Evolutionary conservation across 2,113 vertebrate species (phyloP), one percentile per base, ranked within the genome.

Genomic region (Phoxinus phoxinus): DNA sequence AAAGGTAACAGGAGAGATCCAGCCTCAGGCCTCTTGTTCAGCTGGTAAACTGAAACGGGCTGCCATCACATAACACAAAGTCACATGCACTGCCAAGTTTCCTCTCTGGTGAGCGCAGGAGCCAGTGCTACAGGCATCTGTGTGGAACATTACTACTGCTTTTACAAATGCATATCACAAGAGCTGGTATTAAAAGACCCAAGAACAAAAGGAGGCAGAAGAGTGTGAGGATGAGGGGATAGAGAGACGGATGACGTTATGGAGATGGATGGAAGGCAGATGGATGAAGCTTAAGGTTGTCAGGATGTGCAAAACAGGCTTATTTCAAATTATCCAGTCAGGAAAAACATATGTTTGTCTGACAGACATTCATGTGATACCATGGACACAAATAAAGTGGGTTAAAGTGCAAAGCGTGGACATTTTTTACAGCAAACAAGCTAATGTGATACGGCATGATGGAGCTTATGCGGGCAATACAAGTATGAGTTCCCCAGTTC

Each of bases 31-130:
- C 83, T 79, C 75, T 81, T 69, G 63, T 89, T 87, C 85, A 86
- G 87, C 73, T 74, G 84, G 88, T 90, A 90, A 90, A 86, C 84
- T 32, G 90, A 89, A 46, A 88, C 88, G 85, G 76, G 75, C 86
- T 89, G 84, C 87, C 88, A 87, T 76, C 58, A 37, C 77, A 85
- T 69, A 87, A 85, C 83, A 86, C 80, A 85, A 87, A 87, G 88
- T 56, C 76, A 69, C 79, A 59, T 78, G 46, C 79, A 41, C 80
- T 87, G 84, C 87, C 74, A 85, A 84, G 86, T 81, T 87, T 87
- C 86, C 86, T 80, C 65, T 85, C 71, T 53, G 63, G 61, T 72
- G 46, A 73, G 61, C 4, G 46, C n/a, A 19, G 75, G 17, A 79
- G 85, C 44, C 73, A 80, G 30, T 25, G 41, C 69, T 51, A 56